phyloP scores from a whole-genome alignment of 2,113 vertebrate genomes.

The Etheostoma cragini region DNA sequence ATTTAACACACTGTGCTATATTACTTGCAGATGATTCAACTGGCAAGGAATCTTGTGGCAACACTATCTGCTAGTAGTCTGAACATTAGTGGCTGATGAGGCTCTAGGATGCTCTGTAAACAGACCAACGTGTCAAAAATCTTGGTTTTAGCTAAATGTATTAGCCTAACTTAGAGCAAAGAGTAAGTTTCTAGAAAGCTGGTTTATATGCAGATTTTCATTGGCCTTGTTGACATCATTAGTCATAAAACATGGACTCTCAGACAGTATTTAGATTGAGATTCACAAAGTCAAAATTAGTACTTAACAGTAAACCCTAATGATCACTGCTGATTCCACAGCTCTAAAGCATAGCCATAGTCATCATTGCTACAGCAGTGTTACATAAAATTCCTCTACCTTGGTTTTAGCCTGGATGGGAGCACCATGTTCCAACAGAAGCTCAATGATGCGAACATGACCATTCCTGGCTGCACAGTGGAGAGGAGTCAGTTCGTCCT shows the following conservation, averaged over 20 bases:
- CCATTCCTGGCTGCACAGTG: constrained; percentile 98
- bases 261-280: not conserved
- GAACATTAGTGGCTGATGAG: not conserved
- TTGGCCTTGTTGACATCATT: no score
- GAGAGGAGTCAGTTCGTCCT: constrained; percentile 98
- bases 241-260: not conserved
- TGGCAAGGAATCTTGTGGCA: not conserved
- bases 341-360: not conserved
- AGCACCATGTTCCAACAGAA: constrained; percentile 95
- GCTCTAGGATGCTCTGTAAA: not conserved
- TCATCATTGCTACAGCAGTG: not conserved
- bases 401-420: constrained; percentile 99
- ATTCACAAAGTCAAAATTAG: not conserved
- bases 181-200: not conserved
- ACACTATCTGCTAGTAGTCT: constrained; percentile 16
- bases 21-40: not conserved
- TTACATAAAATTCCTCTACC: constrained; percentile 77
- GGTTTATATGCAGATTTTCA: not conserved
- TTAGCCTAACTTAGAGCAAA: not conserved
- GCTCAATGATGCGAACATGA: constrained; percentile 94
- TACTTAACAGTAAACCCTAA: not conserved
- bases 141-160: not conserved
- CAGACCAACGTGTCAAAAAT: not conserved
- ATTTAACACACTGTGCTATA: not conserved
- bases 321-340: not conserved